Conservation (phyloP, 2,797 vertebrate genomes). For the Gouania willdenowi region DNA sequence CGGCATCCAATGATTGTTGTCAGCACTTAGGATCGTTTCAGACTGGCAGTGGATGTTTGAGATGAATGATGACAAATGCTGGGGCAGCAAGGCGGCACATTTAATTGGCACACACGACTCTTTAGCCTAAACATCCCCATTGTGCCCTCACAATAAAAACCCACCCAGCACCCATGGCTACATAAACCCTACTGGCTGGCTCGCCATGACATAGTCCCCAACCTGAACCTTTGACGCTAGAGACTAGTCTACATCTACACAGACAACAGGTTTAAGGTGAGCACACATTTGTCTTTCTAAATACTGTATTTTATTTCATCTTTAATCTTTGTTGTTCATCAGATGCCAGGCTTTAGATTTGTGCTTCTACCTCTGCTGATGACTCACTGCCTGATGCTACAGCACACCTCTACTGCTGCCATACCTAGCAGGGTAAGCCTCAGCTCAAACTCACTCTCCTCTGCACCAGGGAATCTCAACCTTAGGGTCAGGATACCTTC, state of each 20-base stretch:
- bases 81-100: constrained; percentile 36
- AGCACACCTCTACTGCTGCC: constrained; percentile 56
- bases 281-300: not conserved
- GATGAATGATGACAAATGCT: constrained; percentile 28
- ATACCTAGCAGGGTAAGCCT: constrained; percentile 44
- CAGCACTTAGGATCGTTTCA: constrained; percentile 18
- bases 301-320: too few species aligned
- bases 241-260: not conserved
- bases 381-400: constrained; percentile 59
- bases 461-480: too few species aligned
- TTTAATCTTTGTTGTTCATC: not conserved
- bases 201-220: not conserved
- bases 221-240: constrained; percentile 14
- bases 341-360: constrained; percentile 71
- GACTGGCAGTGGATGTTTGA: constrained; percentile 14
- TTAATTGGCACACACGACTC: constrained; percentile 39
- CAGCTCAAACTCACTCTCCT: too few species aligned
- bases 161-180: constrained; percentile 70
- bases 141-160: constrained; percentile 70
- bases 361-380: constrained; percentile 59
- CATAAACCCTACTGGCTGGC: constrained; percentile 60
- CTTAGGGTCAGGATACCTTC: too few species aligned
- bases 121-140: constrained; percentile 62
- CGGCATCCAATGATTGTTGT: too few species aligned
- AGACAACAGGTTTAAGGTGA: constrained; percentile 15